A percentile compares a stretch with the other conserved stretches of the same genome.
These are phyloP conservation scores for Camponotus fellah DNA, from an alignment of 2,888 invertebrate genomes.

Conservation along the genomic window DNA sequence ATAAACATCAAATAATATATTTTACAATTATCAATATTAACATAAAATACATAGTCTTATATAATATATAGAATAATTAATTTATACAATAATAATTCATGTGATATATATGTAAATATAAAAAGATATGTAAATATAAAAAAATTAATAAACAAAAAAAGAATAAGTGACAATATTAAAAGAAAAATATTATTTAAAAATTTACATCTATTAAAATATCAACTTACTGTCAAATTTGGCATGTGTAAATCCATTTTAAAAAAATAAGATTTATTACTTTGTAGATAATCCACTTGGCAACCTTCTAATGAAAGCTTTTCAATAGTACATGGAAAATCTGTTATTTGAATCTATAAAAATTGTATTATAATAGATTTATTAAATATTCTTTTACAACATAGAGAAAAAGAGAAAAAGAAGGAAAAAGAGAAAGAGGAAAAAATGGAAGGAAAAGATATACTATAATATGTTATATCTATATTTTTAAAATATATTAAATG, in stretches of 20 bases:
- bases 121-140: background rate
- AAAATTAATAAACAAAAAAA: constrained; percentile 9
- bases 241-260: constrained; percentile 87
- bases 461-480: background rate
- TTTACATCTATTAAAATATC: constrained; percentile 28
- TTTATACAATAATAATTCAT: background rate
- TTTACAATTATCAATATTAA: background rate
- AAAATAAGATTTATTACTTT: constrained; percentile 87
- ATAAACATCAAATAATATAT: background rate
- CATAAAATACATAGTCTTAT: background rate
- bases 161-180: background rate
- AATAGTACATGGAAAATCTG: constrained; percentile 89
- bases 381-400: background rate
- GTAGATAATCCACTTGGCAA: constrained; percentile 86
- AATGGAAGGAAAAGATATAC: background rate
- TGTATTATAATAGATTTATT: background rate
- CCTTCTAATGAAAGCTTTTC: constrained; percentile 89
- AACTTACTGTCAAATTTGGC: constrained; percentile 87
- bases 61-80: background rate
- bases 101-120: background rate
- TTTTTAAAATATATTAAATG: background rate
- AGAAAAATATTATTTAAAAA: background rate
- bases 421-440: background rate
- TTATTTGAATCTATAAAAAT: constrained; percentile 88
- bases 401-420: no score